These are phyloP conservation scores for Pteronotus mesoamericanus DNA, from an alignment of 2,797 vertebrate species.

Conservation along the genomic window DNA sequence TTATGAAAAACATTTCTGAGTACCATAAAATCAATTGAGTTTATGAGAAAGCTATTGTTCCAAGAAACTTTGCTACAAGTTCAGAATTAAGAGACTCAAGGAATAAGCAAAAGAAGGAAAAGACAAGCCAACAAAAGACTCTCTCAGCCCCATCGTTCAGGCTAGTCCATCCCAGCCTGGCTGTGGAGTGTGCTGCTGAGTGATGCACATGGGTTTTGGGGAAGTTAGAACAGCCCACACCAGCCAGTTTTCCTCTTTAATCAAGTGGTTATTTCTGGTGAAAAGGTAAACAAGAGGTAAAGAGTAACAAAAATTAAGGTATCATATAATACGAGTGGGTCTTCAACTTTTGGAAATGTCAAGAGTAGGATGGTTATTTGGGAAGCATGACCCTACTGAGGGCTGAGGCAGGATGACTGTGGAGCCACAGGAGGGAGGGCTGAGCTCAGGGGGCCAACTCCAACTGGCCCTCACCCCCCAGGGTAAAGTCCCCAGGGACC, in stretches of 20 bases:
- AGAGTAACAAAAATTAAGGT: not conserved
- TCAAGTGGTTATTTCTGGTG: not conserved
- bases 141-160: not conserved
- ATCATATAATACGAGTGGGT: fast-evolving
- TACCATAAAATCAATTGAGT: constrained; percentile 26
- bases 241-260: not conserved
- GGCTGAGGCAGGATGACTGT: not conserved
- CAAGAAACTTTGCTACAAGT: not conserved
- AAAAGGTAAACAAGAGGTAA: not conserved
- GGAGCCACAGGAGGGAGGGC: no score
- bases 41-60: not conserved
- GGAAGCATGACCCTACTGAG: not conserved
- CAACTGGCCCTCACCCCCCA: not conserved
- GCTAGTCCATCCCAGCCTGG: not conserved
- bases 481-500: not conserved
- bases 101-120: not conserved
- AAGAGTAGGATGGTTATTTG: not conserved
- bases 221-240: fast-evolving
- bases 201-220: fast-evolving
- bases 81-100: not conserved
- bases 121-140: not conserved
- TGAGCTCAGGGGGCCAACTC: not conserved
- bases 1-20: constrained; percentile 18
- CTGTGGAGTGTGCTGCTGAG: fast-evolving
- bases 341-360: not conserved